These are phyloP conservation scores for Strix occidentalis DNA, from an alignment of 2,797 vertebrate genomes.

Conservation along the genomic window DNA sequence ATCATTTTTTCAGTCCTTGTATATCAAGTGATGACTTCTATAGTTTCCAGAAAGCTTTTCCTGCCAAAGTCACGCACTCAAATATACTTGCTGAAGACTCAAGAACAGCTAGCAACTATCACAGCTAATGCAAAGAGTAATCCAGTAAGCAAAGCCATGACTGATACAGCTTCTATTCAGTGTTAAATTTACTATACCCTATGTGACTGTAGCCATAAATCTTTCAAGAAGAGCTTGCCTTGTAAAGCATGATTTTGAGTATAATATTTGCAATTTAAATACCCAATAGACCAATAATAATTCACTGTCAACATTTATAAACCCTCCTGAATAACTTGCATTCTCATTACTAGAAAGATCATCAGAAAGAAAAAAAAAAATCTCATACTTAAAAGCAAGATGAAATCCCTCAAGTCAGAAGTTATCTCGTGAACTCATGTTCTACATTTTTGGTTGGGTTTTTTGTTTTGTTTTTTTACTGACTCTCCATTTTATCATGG, in stretches of 20 bases:
- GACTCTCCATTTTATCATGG: neutral
- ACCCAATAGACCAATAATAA: conserved; percentile 37
- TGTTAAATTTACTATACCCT: neutral
- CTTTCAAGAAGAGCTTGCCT: conserved; percentile 23
- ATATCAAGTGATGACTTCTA: rapidly evolving
- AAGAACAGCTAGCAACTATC: neutral
- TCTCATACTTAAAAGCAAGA: neutral
- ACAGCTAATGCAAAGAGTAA: neutral
- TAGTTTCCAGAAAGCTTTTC: neutral
- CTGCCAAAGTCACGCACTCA: neutral
- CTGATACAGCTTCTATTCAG: neutral
- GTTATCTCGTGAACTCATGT: too few species aligned
- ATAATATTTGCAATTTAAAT: conserved; percentile 51
- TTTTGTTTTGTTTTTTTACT: too few species aligned
- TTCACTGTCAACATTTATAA: conserved; percentile 37
- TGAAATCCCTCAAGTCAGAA: neutral
- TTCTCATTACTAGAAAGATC: conserved; percentile 26
- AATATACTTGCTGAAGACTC: neutral
- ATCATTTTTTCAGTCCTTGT: neutral
- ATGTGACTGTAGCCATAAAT: conserved; percentile 30
- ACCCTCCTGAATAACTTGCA: neutral
- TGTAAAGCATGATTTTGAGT: neutral
- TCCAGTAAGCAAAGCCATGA: neutral
- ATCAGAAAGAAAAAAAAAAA: neutral
- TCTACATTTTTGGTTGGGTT: too few species aligned